These are phyloP conservation scores for Notoglanidium macrostoma DNA, from an alignment of 2,797 vertebrate species.

Conservation along the genomic window DNA sequence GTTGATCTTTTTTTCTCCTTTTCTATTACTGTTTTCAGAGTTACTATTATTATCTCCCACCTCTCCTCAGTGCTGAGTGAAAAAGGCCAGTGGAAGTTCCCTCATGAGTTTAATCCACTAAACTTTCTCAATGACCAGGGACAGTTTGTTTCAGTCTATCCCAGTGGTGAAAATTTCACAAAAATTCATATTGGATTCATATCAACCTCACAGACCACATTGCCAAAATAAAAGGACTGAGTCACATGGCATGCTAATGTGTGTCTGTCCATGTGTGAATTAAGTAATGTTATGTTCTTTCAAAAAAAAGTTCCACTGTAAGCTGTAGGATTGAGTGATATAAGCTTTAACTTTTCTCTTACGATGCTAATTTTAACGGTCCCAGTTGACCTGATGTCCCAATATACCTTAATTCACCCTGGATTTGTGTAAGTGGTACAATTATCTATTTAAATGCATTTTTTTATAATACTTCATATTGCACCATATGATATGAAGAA, in stretches of 20 bases:
- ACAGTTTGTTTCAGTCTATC: slow-evolving; percentile 59
- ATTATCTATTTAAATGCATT: background rate
- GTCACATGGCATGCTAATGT: no score
- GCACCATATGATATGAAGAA: background rate
- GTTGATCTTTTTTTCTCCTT: background rate
- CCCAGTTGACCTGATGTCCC: background rate
- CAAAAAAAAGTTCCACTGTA: no score
- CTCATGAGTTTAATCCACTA: slow-evolving; percentile 70
- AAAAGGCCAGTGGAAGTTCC: slow-evolving; percentile 75
- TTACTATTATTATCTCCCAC: slow-evolving; percentile 67
- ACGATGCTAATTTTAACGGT: background rate
- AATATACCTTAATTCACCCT: background rate
- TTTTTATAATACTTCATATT: background rate
- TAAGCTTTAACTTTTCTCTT: no score
- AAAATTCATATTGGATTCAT: background rate
- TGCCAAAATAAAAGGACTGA: no score
- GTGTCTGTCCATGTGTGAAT: no score
- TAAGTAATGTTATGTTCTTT: no score
- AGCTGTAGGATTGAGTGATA: no score
- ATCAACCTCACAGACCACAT: no score
- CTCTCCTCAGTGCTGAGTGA: slow-evolving; percentile 66
- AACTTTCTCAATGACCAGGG: slow-evolving; percentile 73
- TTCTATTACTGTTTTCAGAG: background rate
- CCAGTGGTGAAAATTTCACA: background rate
- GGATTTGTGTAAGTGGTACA: background rate